These are phyloP conservation scores for Eupithecia subfuscata DNA, from an alignment of 2,888 invertebrate genomes.

Conservation along the genomic window DNA sequence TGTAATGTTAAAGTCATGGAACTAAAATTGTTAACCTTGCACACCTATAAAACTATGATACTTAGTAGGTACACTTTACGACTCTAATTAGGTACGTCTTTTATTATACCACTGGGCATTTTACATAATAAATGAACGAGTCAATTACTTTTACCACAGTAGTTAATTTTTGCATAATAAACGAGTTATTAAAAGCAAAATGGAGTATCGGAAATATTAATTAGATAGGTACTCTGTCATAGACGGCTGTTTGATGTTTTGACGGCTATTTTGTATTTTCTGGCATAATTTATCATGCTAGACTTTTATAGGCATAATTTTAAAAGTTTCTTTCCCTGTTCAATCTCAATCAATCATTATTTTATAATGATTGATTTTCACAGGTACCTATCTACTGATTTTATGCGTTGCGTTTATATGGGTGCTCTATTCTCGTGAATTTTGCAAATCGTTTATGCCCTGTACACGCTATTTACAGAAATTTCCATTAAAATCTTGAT, in stretches of 20 bases:
- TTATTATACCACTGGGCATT: background rate
- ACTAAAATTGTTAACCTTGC: too few relatives aligned
- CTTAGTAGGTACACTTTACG: background rate
- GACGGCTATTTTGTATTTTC: background rate
- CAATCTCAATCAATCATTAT: background rate
- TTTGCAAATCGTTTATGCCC: background rate
- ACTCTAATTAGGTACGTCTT: background rate
- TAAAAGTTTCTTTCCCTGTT: background rate
- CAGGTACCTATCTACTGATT: background rate
- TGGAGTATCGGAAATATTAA: background rate
- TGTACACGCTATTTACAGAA: background rate
- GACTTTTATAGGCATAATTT: background rate
- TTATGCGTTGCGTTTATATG: background rate
- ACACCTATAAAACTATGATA: too few relatives aligned
- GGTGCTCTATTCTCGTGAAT: background rate
- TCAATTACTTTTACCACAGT: background rate
- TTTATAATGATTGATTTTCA: background rate
- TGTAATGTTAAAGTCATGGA: too few relatives aligned
- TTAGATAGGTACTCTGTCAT: background rate
- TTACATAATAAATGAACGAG: background rate
- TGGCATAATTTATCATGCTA: background rate
- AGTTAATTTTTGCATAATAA: background rate
- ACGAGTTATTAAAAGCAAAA: background rate
- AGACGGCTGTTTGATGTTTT: background rate
- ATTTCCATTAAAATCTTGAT: background rate